phyloP scores from a whole-genome alignment of 2,888 invertebrate species.

The Drosophila anomelani region DNA sequence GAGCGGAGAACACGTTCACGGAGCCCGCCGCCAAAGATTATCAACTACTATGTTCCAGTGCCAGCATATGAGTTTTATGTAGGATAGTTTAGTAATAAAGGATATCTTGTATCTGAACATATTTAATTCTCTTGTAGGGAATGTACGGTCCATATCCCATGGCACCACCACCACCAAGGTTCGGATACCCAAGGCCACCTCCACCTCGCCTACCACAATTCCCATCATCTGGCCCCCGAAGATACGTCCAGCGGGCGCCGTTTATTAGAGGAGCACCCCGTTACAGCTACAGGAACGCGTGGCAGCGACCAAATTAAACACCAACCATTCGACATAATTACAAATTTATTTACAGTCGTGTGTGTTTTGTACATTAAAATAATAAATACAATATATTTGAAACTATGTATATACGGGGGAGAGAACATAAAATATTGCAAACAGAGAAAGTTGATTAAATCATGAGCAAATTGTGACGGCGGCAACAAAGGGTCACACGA shows the following conservation, averaged over 20 bases:
- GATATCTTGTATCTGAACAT: too few species aligned
- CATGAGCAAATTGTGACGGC: constrained; percentile 43
- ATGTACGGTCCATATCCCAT: constrained; percentile 26
- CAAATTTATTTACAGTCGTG: constrained; percentile 76
- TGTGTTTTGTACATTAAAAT: constrained; percentile 72
- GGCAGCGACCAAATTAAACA: constrained; percentile 47
- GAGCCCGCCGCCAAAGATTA: constrained; percentile 59
- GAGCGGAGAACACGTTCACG: constrained; percentile 13
- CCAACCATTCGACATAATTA: constrained; percentile 64
- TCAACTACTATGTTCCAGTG: constrained; percentile 68
- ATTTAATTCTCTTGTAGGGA: constrained; percentile 7
- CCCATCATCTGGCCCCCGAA: constrained; percentile 20
- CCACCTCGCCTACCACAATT: constrained; percentile 34
- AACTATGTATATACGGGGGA: constrained; percentile 30
- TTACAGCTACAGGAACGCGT: constrained; percentile 43
- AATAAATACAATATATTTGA: constrained; percentile 51
- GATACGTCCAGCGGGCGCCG: constrained; percentile 20
- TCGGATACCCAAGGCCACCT: constrained; percentile 19
- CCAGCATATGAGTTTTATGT: constrained; percentile 31
- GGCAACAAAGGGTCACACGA: constrained; percentile 39
- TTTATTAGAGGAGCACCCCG: constrained; percentile 30
- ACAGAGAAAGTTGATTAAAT: constrained; percentile 67
- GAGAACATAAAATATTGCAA: constrained; percentile 51
- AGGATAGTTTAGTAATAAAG: not conserved
- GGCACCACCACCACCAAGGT: constrained; percentile 14